These are phyloP conservation scores for Heterodera carotae DNA, from an alignment of 1,140 invertebrate species.

Conservation along the genomic window DNA sequence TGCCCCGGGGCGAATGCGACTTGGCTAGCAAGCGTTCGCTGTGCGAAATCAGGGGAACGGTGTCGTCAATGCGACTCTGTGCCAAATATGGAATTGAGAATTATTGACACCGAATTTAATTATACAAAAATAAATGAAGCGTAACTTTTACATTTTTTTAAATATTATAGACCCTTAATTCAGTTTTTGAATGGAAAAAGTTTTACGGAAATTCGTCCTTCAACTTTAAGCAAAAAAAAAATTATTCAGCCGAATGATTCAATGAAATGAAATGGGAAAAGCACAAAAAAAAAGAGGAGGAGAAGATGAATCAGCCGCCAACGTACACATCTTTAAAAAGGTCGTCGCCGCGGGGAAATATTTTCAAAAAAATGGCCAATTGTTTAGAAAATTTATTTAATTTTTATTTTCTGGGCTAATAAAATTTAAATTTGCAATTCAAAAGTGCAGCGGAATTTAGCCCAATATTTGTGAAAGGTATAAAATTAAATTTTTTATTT, in stretches of 20 bases:
- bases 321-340: too few relatives aligned
- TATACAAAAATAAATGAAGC: neutral
- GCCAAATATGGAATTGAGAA: neutral
- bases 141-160: neutral
- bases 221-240: neutral
- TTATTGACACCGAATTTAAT: neutral
- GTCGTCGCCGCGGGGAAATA: too few relatives aligned
- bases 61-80: constrained; percentile 50
- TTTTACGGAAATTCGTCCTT: too few relatives aligned
- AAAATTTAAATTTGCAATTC: too few relatives aligned
- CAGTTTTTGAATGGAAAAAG: too few relatives aligned
- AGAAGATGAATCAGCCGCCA: neutral
- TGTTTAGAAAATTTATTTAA: too few relatives aligned
- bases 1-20: constrained; percentile 53
- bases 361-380: too few relatives aligned
- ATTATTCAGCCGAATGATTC: neutral
- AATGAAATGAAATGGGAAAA: neutral
- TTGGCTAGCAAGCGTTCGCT: constrained; percentile 61
- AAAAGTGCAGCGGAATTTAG: too few relatives aligned
- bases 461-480: too few relatives aligned
- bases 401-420: constrained; percentile 26
- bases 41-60: constrained; percentile 59
- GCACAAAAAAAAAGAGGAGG: neutral
- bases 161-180: too few relatives aligned
- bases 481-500: neutral